Base-by-base conservation (phyloP, 1,140 invertebrate species). In the Hycleus phaleratus region DNA sequence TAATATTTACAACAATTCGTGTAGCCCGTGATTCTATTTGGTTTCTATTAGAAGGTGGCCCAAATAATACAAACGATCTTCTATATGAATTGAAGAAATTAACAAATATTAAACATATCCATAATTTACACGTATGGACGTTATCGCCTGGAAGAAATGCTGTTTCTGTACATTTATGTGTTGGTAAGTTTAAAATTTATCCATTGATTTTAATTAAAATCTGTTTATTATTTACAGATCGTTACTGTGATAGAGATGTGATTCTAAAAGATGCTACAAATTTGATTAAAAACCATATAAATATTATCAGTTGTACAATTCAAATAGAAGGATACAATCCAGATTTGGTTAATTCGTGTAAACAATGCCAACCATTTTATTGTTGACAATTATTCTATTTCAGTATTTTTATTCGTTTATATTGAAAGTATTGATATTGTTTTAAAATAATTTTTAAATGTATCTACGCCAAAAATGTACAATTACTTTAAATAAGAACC, bases 11-110 rank as follows among this genome's bases (percentile, higher is more conserved):
- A 18, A 93, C 91, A 0, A 73, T 87, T 50, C 79, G 78, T 49
- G 85, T 95, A 24, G 79, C 92, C 32, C 75, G 79, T 38, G 91
- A 95, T 71, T 85, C 89, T 2, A 64, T 90, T 6, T 73, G 77
- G 52, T 84, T 94, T 58, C 75, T 95, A 24, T 82, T 94, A 80
- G 90, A 94, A 75, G 88, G 84, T 59, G 82, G 85, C 64, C 90
- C 89, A 3, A 74, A 90, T 57, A 73, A 79, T 60, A 81, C 81
- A 63, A 64, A 68, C 9, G 68, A 74, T 18, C 70, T 87, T 2
- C 61, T 73, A 46, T 61, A 69, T 49, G 77, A 81, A 47, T 72
- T 93, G 42, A 71, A 74, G 26, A 73, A 73, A 8, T 73, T 91
- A 18, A 68, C 78, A 9, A 86, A 86, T 11, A 88, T 93, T 12